A percentile compares a stretch with the other conserved stretches of the same genome.
These are phyloP conservation scores for Euglossa dilemma DNA, from an alignment of 1,140 invertebrate species.

Conservation along the genomic window DNA sequence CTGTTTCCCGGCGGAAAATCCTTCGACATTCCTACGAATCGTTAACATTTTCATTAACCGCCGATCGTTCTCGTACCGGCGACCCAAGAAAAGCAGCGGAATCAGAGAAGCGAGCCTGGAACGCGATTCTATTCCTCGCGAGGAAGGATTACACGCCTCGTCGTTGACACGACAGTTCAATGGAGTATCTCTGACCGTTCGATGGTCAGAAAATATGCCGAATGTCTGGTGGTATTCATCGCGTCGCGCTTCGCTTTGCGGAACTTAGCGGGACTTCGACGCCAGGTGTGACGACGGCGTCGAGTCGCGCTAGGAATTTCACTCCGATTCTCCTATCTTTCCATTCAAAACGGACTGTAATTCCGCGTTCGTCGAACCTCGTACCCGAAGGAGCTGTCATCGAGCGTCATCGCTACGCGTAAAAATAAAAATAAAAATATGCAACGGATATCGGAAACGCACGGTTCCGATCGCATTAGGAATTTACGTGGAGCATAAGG, in stretches of 20 bases:
- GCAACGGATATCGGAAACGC: too few relatives aligned
- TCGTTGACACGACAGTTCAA: neutral
- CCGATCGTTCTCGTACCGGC: neutral
- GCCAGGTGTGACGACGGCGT: neutral
- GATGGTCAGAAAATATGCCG: conserved; percentile 12
- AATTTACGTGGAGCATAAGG: neutral
- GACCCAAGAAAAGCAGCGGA: too few relatives aligned
- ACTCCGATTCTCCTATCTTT: neutral
- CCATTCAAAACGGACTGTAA: neutral
- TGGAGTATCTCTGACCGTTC: neutral
- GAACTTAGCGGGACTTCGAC: conserved; percentile 55
- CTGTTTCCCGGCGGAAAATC: conserved; percentile 17
- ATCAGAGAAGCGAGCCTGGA: too few relatives aligned
- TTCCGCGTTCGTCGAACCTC: neutral
- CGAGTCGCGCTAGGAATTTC: conserved; percentile 43
- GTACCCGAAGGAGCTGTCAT: neutral
- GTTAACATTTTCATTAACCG: conserved; percentile 3
- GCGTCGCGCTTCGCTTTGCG: conserved; percentile 24
- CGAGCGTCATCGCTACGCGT: neutral
- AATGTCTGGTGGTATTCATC: conserved; percentile 24
- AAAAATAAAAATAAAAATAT: too few relatives aligned
- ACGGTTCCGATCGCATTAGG: too few relatives aligned
- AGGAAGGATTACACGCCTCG: neutral
- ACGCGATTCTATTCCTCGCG: too few relatives aligned
- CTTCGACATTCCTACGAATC: neutral